Conservation (phyloP, 2,113 vertebrate genomes). For the Ochotona curzoniae region DNA sequence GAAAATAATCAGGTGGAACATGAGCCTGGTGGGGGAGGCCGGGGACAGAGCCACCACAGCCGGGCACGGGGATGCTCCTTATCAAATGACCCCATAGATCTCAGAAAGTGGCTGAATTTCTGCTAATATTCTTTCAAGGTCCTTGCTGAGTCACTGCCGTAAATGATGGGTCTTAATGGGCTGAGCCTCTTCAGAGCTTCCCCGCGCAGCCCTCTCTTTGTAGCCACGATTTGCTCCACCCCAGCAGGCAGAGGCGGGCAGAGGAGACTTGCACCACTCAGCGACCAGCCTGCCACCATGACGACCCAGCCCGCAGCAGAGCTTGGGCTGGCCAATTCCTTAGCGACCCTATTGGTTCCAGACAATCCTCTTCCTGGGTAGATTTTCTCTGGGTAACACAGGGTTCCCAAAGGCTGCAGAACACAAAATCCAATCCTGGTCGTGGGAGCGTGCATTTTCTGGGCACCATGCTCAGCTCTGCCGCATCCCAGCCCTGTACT, state of each 20-base stretch:
- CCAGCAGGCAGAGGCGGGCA: background rate
- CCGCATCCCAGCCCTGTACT: background rate
- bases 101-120: constrained; percentile 73
- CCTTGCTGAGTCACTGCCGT: constrained; percentile 70
- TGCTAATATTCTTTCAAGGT: constrained; percentile 78
- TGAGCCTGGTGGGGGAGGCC: constrained; percentile 51
- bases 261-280: background rate
- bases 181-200: constrained; percentile 54
- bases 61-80: constrained; percentile 63
- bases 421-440: background rate
- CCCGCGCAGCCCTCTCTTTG: constrained; percentile 50
- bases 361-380: background rate
- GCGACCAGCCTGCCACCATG: background rate
- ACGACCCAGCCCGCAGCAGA: constrained; percentile 15
- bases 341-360: background rate
- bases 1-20: constrained; percentile 66
- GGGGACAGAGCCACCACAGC: constrained; percentile 34
- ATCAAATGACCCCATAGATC: constrained; percentile 69
- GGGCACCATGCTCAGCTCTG: background rate
- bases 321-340: background rate
- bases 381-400: background rate
- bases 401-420: background rate
- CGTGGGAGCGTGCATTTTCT: background rate
- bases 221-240: constrained; percentile 59
- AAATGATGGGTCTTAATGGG: constrained; percentile 76